Percentiles rank a stretch among this genome's conserved stretches.
Conservation (phyloP, 2,113 vertebrate genomes). For the Rhinoptilus africanus region DNA sequence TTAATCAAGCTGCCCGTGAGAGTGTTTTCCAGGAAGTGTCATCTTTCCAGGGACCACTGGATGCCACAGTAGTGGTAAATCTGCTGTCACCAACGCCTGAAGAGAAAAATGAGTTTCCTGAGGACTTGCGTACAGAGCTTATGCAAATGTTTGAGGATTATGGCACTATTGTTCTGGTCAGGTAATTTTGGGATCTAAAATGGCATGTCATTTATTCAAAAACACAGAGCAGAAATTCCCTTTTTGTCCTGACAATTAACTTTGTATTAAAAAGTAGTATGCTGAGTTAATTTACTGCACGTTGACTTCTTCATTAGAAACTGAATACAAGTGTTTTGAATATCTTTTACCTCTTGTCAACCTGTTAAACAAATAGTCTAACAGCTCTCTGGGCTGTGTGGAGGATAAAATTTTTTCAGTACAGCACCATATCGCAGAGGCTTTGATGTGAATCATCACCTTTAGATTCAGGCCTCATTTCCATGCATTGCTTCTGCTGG, state of each 20-base stretch:
- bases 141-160: conserved; percentile 77
- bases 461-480: background rate
- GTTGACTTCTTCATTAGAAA: background rate
- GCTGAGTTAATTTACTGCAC: background rate
- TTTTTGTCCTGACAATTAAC: background rate
- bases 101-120: conserved; percentile 77
- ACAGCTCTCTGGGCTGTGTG: background rate
- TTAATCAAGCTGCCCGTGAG: conserved; percentile 74
- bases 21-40: conserved; percentile 79
- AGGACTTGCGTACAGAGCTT: conserved; percentile 76
- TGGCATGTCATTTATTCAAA: background rate
- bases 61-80: conserved; percentile 78
- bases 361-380: background rate
- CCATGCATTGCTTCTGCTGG: background rate
- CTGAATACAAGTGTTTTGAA: background rate
- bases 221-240: background rate
- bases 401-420: background rate
- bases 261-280: background rate
- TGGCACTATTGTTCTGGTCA: conserved; percentile 77
- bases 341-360: background rate
- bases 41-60: conserved; percentile 79
- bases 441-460: background rate
- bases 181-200: conserved; percentile 44
- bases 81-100: conserved; percentile 67
- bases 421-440: background rate